Base-by-base conservation (phyloP, 2,888 invertebrate genomes). In the Elysia crispata region DNA sequence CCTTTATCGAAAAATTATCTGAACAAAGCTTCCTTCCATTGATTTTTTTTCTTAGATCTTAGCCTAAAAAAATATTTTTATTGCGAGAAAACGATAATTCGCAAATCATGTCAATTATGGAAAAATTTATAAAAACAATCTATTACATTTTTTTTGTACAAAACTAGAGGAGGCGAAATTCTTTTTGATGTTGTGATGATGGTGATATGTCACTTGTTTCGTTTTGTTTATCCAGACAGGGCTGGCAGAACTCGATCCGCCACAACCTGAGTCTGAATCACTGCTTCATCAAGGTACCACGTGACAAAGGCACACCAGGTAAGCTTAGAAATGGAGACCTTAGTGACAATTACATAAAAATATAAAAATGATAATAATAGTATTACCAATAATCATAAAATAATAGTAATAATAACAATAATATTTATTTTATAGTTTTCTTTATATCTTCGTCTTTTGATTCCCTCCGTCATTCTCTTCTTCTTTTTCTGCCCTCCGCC, bases 261-360 rank as follows among this genome's bases (percentile, higher is more conserved):
- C 83, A 83, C 79, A 83, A 83, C 72, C 60, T 83, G 54, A 81
- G 81, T 18, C 81, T 83, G 41, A 83, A 83, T 60, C 81, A 83
- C 70, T 83, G 83, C 20, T 83, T 83, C 41, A 62, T 81, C 64
- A 83, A 83, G 75, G 83, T 83, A 3, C 89, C 91, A 0, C 84
- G 92, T 41, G 92, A 92, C 79, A 92, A 92, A 79, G 91, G 92
- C 1, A 89, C 90, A 73, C 92, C 92, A 0, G 92, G 92, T n/a
- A 69, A 79, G 74, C 50, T 13, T 18, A 20, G 3, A 5, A 60
- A 23, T 5, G 60, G 15, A 25, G n/a, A n/a, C n/a, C n/a, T n/a
- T 54, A 54, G 20, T 54, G 20, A 54, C 20, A 54, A 54, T 54
- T 15, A 54, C 20, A 54, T n/a, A 54, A 15, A 54, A 54, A 15